Percentiles rank a stretch among this genome's conserved stretches.
phyloP scores from a whole-genome alignment of 2,888 invertebrate species.

The Lasioglossum figueresi region DNA sequence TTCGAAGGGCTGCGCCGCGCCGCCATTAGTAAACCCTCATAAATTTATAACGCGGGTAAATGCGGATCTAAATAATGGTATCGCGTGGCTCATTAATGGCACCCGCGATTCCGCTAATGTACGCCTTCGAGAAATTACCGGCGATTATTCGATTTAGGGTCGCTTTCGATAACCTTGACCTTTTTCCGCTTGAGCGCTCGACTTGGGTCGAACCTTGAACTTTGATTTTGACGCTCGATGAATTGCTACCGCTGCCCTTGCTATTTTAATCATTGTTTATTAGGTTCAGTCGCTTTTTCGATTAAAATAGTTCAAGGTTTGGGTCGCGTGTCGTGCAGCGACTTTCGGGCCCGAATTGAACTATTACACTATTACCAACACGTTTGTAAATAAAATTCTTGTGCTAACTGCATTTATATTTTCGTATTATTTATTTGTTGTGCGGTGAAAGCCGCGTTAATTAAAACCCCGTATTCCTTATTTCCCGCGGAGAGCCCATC shows the following conservation, averaged over 20 bases:
- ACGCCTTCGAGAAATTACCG: background rate
- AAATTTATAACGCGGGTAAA: constrained; percentile 49
- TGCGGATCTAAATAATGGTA: constrained; percentile 54
- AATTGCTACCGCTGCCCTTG: background rate
- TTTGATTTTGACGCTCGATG: background rate
- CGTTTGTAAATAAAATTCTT: background rate
- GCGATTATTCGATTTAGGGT: background rate
- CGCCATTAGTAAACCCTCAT: constrained; percentile 39
- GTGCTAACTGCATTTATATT: background rate
- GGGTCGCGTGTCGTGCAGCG: background rate
- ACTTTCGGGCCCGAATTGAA: background rate
- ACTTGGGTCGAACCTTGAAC: background rate
- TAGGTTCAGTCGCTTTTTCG: background rate
- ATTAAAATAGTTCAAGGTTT: background rate
- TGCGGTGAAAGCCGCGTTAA: background rate
- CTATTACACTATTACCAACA: background rate
- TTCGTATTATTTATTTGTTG: background rate
- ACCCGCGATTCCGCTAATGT: background rate
- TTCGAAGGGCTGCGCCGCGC: constrained; percentile 27
- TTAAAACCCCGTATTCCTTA: constrained; percentile 1
- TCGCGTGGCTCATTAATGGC: constrained; percentile 47
- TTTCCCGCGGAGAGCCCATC: background rate
- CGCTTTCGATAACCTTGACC: background rate
- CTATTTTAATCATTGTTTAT: background rate
- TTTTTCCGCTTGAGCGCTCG: background rate